Evolutionary conservation across 2,113 vertebrate species (phyloP).

Genomic region (Alosa alosa): DNA sequence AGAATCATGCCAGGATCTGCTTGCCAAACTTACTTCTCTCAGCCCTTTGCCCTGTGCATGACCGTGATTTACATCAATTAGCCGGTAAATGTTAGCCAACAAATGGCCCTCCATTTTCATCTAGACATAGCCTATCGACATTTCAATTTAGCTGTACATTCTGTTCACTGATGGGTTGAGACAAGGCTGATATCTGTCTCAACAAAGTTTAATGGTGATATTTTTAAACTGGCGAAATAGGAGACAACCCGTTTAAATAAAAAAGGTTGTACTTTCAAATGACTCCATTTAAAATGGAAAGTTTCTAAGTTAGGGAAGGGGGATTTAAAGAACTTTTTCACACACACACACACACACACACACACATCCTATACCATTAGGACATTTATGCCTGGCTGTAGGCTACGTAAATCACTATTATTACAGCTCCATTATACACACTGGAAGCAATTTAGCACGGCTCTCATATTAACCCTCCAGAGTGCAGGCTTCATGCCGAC

Average conservation of each 20-base stretch:
- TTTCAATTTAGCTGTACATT: conserved; percentile 41
- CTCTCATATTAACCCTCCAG: conserved; percentile 5
- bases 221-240: background rate
- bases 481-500: background rate
- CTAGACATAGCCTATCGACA: conserved; percentile 31
- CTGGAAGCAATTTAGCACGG: background rate
- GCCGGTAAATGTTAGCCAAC: conserved; percentile 64
- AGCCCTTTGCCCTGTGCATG: conserved; percentile 68
- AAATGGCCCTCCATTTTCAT: conserved; percentile 61
- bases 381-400: background rate
- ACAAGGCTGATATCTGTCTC: background rate
- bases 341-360: background rate
- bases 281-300: background rate
- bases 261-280: background rate
- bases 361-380: conserved; percentile 11
- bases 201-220: background rate
- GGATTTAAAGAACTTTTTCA: conserved; percentile 31
- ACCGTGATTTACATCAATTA: conserved; percentile 67
- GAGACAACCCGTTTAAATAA: background rate
- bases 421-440: conserved; percentile 2
- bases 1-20: too few relatives aligned
- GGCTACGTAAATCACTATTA: background rate
- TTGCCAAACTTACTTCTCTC: conserved; percentile 47
- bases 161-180: background rate
- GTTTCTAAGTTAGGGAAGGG: background rate